Percentiles rank a stretch among this genome's conserved stretches.
Evolutionary conservation across 2,888 invertebrate genomes (phyloP).

Genomic region (Eueremaeus valkanovi): DNA sequence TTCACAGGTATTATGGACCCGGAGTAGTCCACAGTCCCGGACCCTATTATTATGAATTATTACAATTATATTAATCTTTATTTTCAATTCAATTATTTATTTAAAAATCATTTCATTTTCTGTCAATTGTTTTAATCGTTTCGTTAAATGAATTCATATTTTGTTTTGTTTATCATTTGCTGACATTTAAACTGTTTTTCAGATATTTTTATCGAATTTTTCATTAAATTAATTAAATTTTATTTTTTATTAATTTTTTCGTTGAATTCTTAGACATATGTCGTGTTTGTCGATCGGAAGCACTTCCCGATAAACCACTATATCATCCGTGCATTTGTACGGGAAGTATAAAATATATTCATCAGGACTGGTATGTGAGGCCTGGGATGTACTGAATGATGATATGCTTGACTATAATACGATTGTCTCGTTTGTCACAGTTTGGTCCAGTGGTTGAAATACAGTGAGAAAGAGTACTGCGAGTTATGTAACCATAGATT

Average conservation of each 20-base stretch:
- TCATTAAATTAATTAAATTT: background rate
- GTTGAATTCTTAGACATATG: conserved; percentile 69
- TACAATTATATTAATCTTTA: too few relatives aligned
- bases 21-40: too few relatives aligned
- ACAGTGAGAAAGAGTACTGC: conserved; percentile 97
- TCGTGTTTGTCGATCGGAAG: conserved; percentile 95
- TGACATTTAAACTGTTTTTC: too few relatives aligned
- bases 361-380: conserved; percentile 79
- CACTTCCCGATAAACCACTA: conserved; percentile 80
- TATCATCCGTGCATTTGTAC: conserved; percentile 99
- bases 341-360: conserved; percentile 98
- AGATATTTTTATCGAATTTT: too few relatives aligned
- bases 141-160: too few relatives aligned
- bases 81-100: too few relatives aligned
- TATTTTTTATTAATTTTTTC: background rate
- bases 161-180: too few relatives aligned
- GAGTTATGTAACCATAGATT: conserved; percentile 96
- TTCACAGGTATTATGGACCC: conserved; percentile 35
- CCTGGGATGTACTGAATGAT: background rate
- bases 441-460: conserved; percentile 97
- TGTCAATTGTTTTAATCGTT: too few relatives aligned
- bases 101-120: too few relatives aligned
- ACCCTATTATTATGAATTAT: too few relatives aligned
- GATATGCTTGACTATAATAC: conserved; percentile 12
- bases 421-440: conserved; percentile 53